Percentiles rank a stretch among this genome's conserved stretches.
Conservation (phyloP, 2,113 vertebrate species). For the Agelaius phoeniceus region DNA sequence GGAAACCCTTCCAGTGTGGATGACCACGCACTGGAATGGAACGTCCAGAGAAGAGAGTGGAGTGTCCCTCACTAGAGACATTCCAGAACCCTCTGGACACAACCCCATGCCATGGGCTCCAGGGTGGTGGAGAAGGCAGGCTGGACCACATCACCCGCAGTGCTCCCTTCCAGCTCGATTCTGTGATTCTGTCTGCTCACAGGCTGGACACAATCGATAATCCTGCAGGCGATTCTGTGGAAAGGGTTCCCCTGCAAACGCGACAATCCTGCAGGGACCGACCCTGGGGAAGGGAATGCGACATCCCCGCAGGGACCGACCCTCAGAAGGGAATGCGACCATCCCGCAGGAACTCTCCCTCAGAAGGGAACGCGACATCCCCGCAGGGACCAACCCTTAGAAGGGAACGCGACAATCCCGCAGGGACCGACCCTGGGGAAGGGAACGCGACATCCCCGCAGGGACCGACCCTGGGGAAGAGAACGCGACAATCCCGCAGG, state of each 20-base stretch:
- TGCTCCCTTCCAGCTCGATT: not conserved
- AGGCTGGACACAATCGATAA: too few species aligned
- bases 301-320: too few species aligned
- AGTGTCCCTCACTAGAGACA: not conserved
- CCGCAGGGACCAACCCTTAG: too few species aligned
- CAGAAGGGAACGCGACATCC: too few species aligned
- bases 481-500: not conserved
- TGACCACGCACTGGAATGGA: not conserved
- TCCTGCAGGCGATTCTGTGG: not conserved
- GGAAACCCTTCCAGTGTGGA: not conserved
- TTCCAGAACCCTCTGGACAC: not conserved
- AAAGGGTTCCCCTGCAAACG: accelerated
- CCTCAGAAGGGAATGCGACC: too few species aligned
- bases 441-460: too few species aligned
- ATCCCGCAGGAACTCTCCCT: too few species aligned
- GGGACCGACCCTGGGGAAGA: too few species aligned
- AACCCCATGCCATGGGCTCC: not conserved
- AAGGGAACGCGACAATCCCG: too few species aligned
- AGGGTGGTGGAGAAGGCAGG: not conserved
- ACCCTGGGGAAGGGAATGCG: too few species aligned
- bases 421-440: too few species aligned
- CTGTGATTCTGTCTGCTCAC: not conserved
- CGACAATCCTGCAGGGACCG: not conserved
- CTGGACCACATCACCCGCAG: not conserved
- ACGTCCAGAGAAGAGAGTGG: not conserved